Percentiles rank a stretch among this genome's conserved stretches.
Evolutionary conservation across 1,140 invertebrate genomes (phyloP).

Genomic region (Amyelois transitella): DNA sequence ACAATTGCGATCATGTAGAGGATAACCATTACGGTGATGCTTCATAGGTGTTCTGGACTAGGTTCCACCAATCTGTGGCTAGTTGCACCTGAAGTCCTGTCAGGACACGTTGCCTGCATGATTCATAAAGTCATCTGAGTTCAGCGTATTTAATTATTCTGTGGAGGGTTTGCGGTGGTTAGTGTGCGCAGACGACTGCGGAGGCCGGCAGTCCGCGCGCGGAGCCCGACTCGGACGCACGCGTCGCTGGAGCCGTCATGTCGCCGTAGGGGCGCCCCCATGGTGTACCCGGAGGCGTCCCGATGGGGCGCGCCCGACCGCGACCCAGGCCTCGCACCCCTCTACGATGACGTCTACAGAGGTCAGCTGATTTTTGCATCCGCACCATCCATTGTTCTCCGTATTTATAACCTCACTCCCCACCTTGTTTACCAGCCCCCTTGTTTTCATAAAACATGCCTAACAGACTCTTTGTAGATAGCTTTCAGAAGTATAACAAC

Average conservation of each 20-base stretch:
- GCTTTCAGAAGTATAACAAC: slow-evolving; percentile 4
- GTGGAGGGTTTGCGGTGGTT: background rate
- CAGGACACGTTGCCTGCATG: background rate
- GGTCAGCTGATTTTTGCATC: slow-evolving; percentile 52
- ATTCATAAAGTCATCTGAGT: background rate
- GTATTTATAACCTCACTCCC: background rate
- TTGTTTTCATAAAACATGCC: slow-evolving; percentile 2
- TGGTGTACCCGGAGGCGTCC: slow-evolving; percentile 66
- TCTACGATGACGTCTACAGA: slow-evolving; percentile 72
- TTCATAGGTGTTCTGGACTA: background rate
- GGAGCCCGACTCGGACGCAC: slow-evolving; percentile 55
- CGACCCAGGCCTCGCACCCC: slow-evolving; percentile 63
- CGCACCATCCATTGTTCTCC: slow-evolving; percentile 2
- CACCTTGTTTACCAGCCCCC: background rate
- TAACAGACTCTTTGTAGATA: slow-evolving; percentile 1
- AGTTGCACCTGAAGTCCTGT: background rate
- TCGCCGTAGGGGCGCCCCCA: slow-evolving; percentile 48
- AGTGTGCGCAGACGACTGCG: slow-evolving; percentile 9
- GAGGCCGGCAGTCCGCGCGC: slow-evolving; percentile 49
- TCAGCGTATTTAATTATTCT: background rate
- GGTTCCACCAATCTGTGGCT: background rate
- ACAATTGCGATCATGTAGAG: too few relatives aligned
- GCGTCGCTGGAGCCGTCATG: slow-evolving; percentile 34
- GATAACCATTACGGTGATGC: too few relatives aligned
- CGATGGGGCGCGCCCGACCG: slow-evolving; percentile 69